Conservation (phyloP, 1,140 invertebrate species). For the Phortica variegata region DNA sequence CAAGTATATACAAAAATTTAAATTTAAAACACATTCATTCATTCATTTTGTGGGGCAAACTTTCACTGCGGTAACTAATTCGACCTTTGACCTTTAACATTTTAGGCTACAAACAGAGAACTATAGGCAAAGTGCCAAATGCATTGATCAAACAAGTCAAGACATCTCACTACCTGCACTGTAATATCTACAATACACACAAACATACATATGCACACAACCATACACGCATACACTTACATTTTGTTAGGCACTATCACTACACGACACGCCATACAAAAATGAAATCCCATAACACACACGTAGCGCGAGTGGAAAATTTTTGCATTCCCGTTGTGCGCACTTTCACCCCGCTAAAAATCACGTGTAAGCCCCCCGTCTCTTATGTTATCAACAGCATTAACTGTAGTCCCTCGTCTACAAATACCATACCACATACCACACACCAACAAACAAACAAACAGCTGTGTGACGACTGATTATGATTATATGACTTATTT, state of each 20-base stretch:
- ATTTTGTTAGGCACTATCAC: neutral
- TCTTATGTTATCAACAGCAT: too few species aligned
- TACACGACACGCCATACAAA: neutral
- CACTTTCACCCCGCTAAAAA: slow-evolving; percentile 21
- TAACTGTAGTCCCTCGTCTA: too few species aligned
- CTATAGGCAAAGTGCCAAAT: too few species aligned
- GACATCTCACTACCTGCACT: slow-evolving; percentile 19
- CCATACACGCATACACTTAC: neutral
- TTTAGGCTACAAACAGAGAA: too few species aligned
- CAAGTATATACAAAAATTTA: too few species aligned
- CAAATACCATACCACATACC: too few species aligned
- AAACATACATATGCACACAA: slow-evolving; percentile 7
- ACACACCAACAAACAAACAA: neutral
- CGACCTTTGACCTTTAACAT: too few species aligned
- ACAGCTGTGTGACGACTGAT: neutral
- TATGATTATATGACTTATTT: neutral
- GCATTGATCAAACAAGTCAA: slow-evolving; percentile 8
- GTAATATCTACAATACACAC: slow-evolving; percentile 5
- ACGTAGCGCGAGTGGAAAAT: too few species aligned
- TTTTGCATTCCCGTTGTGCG: too few species aligned
- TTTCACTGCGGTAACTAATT: neutral
- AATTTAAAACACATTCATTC: neutral
- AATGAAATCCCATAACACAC: too few species aligned
- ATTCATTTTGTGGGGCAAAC: neutral
- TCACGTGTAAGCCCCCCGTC: too few species aligned